Conservation (phyloP, 2,797 vertebrate genomes). For the Melanotaenia pygmaea region DNA sequence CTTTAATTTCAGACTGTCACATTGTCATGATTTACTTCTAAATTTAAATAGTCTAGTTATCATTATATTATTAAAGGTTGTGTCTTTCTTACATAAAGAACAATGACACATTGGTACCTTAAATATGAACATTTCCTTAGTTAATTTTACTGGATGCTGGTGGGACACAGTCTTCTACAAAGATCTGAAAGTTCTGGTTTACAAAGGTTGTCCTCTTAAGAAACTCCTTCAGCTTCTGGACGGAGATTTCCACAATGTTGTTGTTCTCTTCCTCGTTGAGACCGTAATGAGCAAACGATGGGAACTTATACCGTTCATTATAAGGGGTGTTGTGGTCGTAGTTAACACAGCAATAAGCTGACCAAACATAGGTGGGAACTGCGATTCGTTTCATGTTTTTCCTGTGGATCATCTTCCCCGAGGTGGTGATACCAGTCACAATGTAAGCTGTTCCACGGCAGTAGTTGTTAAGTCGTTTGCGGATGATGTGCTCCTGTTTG, state of each 20-base stretch:
- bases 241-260: slow-evolving; percentile 66
- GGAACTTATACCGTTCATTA: slow-evolving; percentile 77
- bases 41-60: not conserved
- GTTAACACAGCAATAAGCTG: slow-evolving; percentile 78
- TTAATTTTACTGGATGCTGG: not conserved
- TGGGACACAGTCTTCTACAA: slow-evolving; percentile 70
- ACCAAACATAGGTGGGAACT: slow-evolving; percentile 78
- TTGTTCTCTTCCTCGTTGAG: slow-evolving; percentile 66
- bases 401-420: slow-evolving; percentile 73
- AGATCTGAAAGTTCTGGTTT: slow-evolving; percentile 76
- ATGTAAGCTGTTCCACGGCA: slow-evolving; percentile 76
- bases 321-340: slow-evolving; percentile 78
- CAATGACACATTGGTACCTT: not conserved
- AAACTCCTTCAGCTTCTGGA: slow-evolving; percentile 75
- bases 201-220: slow-evolving; percentile 73
- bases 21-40: too few relatives aligned
- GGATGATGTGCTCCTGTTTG: slow-evolving; percentile 65
- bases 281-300: slow-evolving; percentile 74
- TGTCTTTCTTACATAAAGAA: not conserved
- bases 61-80: not conserved
- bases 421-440: slow-evolving; percentile 75
- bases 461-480: slow-evolving; percentile 81
- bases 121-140: slow-evolving; percentile 10
- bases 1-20: not conserved
- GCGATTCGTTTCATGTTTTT: slow-evolving; percentile 76